Evolutionary conservation across 2,888 invertebrate species (phyloP).

Genomic region (Drosophila picticornis): DNA sequence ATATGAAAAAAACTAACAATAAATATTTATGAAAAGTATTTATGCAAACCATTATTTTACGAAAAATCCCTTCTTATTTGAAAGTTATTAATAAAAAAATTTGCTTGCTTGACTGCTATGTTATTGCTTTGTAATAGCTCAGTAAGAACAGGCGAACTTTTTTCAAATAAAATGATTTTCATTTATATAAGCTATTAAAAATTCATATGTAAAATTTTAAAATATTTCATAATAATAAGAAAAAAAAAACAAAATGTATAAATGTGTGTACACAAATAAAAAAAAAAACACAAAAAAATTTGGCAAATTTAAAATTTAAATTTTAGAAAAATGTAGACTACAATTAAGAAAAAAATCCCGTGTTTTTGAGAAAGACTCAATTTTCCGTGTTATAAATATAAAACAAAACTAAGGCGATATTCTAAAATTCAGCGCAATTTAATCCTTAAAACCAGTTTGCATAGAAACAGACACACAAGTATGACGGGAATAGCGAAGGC

Average conservation of each 20-base stretch:
- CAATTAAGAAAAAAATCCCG: background rate
- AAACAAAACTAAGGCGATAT: too few relatives aligned
- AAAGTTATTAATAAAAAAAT: background rate
- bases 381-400: background rate
- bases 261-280: background rate
- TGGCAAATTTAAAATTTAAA: background rate
- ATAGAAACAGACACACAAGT: background rate
- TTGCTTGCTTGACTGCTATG: background rate
- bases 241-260: background rate
- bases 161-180: background rate
- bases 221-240: background rate
- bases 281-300: background rate
- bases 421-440: background rate
- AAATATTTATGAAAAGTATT: background rate
- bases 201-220: background rate
- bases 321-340: background rate
- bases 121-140: background rate
- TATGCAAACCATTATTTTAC: background rate
- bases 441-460: background rate
- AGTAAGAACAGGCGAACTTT: background rate
- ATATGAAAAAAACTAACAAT: too few relatives aligned
- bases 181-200: background rate
- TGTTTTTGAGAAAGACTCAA: background rate
- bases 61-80: background rate
- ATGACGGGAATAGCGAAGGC: background rate